Conservation (phyloP, 2,113 vertebrate genomes). For the Plectropomus leopardus region DNA sequence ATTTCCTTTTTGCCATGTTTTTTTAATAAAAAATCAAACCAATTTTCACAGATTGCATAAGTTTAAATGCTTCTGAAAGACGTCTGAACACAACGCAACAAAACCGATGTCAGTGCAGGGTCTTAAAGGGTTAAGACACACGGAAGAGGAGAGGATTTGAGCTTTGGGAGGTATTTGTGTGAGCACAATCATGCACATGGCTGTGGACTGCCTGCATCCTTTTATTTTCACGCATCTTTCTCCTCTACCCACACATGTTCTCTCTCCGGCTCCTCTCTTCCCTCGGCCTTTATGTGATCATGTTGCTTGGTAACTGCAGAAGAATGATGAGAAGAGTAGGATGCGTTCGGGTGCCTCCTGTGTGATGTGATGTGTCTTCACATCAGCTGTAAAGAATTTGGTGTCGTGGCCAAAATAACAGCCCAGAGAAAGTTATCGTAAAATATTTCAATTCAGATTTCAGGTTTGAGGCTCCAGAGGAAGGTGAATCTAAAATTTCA, state of each 20-base stretch:
- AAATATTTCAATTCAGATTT: neutral
- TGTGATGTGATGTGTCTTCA: constrained; percentile 63
- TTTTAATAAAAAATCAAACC: too few species aligned
- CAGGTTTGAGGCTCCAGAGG: neutral
- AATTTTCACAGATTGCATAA: too few species aligned
- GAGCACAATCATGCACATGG: constrained; percentile 36
- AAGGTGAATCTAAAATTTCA: neutral
- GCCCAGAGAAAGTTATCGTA: neutral
- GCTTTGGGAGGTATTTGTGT: neutral
- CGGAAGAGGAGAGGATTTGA: constrained; percentile 21
- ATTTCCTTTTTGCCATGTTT: too few species aligned
- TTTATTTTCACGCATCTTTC: constrained; percentile 68
- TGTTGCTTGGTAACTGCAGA: constrained; percentile 83
- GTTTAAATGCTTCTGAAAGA: too few species aligned
- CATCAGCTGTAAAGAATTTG: constrained; percentile 58
- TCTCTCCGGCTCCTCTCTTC: constrained; percentile 63
- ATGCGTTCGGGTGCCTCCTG: constrained; percentile 66
- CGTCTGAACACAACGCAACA: too few species aligned
- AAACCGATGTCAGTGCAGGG: too few species aligned
- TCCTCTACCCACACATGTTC: constrained; percentile 79
- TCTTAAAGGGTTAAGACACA: too few species aligned
- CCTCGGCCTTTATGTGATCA: constrained; percentile 70
- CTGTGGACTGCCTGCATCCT: constrained; percentile 54
- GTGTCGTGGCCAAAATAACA: neutral
- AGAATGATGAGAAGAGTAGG: constrained; percentile 75